Conservation (phyloP, 1,140 invertebrate species). For the Micrasema minimum region DNA sequence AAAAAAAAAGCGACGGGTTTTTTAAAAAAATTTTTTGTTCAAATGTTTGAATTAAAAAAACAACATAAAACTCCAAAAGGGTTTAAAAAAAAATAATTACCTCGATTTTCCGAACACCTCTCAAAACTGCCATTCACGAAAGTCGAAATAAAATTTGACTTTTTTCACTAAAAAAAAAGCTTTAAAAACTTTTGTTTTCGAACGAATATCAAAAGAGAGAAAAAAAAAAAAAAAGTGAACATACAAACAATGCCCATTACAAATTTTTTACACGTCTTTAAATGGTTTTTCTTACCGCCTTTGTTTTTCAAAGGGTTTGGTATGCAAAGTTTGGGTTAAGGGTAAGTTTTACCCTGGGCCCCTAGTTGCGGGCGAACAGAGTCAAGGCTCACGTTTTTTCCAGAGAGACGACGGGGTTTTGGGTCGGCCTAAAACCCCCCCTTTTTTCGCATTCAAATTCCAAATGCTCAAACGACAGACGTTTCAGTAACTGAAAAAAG, state of each 20-base stretch:
- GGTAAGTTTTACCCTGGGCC: neutral
- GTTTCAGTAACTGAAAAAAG: neutral
- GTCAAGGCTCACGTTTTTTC: neutral
- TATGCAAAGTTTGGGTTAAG: neutral
- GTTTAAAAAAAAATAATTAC: too few relatives aligned
- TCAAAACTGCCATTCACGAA: neutral
- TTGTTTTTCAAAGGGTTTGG: neutral
- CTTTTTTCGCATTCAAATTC: neutral
- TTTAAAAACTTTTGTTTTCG: slow-evolving; percentile 20
- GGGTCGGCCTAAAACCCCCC: slow-evolving; percentile 14
- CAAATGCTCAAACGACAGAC: slow-evolving; percentile 23
- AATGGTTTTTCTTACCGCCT: neutral
- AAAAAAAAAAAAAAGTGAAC: slow-evolving; percentile 2
- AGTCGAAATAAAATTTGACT: neutral
- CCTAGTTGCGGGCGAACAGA: neutral
- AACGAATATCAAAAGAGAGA: slow-evolving; percentile 8
- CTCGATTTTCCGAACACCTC: neutral
- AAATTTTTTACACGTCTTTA: slow-evolving; percentile 8
- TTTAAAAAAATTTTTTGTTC: too few relatives aligned
- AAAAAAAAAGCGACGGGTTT: too few relatives aligned
- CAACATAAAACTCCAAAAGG: too few relatives aligned
- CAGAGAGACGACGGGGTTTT: slow-evolving; percentile 12
- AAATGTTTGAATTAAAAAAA: too few relatives aligned
- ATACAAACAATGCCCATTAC: slow-evolving; percentile 24
- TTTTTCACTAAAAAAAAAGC: slow-evolving; percentile 21